Conservation (phyloP, 2,888 invertebrate species). For the Boloria euphrosyne region DNA sequence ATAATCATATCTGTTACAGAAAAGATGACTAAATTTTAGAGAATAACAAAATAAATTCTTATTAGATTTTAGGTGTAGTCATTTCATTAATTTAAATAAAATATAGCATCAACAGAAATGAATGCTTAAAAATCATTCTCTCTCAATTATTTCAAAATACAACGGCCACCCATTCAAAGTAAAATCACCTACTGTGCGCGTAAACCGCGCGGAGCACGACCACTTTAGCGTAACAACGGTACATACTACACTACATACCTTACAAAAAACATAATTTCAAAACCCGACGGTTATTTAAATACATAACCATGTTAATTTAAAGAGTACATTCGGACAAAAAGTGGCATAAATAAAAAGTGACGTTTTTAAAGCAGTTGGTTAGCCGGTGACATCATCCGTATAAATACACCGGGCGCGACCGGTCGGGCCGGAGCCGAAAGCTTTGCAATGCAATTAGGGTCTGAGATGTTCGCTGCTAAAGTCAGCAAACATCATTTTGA, state of each 20-base stretch:
- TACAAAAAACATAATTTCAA: not conserved
- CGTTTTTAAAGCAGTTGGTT: conserved; percentile 28
- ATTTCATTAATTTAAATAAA: too few species aligned
- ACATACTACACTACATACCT: not conserved
- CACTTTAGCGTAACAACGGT: not conserved
- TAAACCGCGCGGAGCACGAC: too few species aligned
- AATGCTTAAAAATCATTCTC: too few species aligned
- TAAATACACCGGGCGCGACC: conserved; percentile 34
- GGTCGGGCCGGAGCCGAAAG: conserved; percentile 34
- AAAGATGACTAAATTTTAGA: too few species aligned
- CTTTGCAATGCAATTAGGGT: conserved; percentile 34
- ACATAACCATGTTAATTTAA: conserved; percentile 12
- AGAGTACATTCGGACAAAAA: conserved; percentile 11
- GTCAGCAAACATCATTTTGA: conserved; percentile 17
- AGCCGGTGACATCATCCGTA: conserved; percentile 40
- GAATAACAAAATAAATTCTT: too few species aligned
- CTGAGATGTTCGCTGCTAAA: conserved; percentile 14
- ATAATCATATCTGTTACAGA: too few species aligned
- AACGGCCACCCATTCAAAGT: too few species aligned
- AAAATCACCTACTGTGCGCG: too few species aligned
- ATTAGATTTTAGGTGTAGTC: too few species aligned
- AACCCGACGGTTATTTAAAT: not conserved
- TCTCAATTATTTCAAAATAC: too few species aligned
- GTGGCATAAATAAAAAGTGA: conserved; percentile 7
- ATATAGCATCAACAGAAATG: too few species aligned